Percentiles rank a stretch among this genome's conserved stretches.
These are phyloP conservation scores for Anoura caudifer DNA, from an alignment of 2,113 vertebrate genomes.

Conservation along the genomic window DNA sequence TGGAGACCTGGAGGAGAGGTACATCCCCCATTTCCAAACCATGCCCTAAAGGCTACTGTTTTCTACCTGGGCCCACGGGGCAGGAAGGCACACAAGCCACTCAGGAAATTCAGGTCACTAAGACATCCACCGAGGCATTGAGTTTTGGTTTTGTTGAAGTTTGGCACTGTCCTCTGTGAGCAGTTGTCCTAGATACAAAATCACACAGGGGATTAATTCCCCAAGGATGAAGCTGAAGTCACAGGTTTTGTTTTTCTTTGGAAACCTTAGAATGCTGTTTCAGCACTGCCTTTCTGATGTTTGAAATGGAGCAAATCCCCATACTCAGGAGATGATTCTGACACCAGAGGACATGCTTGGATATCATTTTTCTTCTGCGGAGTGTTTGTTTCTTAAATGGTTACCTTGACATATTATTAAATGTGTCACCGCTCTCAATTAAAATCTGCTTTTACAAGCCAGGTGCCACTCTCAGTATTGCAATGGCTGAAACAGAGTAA, in stretches of 20 bases:
- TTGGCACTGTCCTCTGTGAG: not conserved
- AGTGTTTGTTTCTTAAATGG: constrained; percentile 13
- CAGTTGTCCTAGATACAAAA: constrained; percentile 5
- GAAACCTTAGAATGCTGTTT: not conserved
- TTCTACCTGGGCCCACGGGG: not conserved
- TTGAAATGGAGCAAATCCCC: not conserved
- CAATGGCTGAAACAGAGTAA: constrained; percentile 47
- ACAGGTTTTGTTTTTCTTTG: constrained; percentile 20
- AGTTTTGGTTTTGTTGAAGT: constrained; percentile 23
- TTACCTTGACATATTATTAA: constrained; percentile 26
- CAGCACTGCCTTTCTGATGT: not conserved
- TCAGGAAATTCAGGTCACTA: not conserved
- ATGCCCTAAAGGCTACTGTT: not conserved
- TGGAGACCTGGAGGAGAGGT: not conserved
- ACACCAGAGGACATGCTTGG: not conserved
- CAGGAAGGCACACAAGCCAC: not conserved
- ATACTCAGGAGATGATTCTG: not conserved
- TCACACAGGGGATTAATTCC: not conserved
- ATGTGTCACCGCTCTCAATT: constrained; percentile 24
- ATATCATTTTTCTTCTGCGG: not conserved
- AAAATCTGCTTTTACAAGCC: constrained; percentile 47
- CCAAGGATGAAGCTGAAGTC: not conserved
- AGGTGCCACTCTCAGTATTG: constrained; percentile 12
- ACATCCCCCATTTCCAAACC: not conserved
- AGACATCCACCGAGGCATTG: not conserved